Percentiles rank a stretch among this genome's conserved stretches.
These are phyloP conservation scores for Eretmocerus hayati DNA, from an alignment of 2,888 invertebrate species.

Conservation along the genomic window DNA sequence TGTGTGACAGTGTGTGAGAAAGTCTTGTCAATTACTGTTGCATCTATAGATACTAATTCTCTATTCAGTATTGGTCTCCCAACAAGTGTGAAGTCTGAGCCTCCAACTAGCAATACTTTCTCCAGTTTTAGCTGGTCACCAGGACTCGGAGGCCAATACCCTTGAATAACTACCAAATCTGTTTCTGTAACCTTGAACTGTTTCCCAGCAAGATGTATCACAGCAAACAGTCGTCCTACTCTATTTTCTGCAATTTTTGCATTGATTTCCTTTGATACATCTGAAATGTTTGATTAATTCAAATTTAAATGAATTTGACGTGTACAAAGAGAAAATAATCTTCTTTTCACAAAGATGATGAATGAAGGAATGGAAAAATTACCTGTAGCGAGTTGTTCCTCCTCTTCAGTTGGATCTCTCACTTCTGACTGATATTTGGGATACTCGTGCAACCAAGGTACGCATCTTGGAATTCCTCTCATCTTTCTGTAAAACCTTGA, in stretches of 20 bases:
- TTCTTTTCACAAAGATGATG: background rate
- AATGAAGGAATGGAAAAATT: no score
- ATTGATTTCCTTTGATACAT: constrained; percentile 60
- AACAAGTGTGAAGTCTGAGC: constrained; percentile 71
- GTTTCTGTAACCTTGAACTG: constrained; percentile 80
- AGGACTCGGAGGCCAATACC: constrained; percentile 74
- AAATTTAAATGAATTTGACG: background rate
- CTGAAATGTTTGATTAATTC: no score
- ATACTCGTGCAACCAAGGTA: constrained; percentile 34
- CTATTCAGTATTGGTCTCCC: constrained; percentile 72
- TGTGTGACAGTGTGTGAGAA: constrained; percentile 72
- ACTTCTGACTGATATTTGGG: constrained; percentile 29
- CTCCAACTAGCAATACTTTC: constrained; percentile 75
- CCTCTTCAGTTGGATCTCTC: constrained; percentile 27
- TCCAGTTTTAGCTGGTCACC: constrained; percentile 75
- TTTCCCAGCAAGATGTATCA: constrained; percentile 73
- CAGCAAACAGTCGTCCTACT: constrained; percentile 68
- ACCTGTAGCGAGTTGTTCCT: constrained; percentile 33
- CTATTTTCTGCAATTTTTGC: constrained; percentile 52
- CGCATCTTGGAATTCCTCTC: constrained; percentile 13
- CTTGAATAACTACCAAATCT: constrained; percentile 77
- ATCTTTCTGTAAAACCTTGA: constrained; percentile 13
- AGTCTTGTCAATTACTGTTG: constrained; percentile 78
- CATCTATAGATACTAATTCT: constrained; percentile 67
- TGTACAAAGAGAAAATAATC: background rate